Conservation (phyloP, 2,888 invertebrate genomes). For the Conomelus anceps region DNA sequence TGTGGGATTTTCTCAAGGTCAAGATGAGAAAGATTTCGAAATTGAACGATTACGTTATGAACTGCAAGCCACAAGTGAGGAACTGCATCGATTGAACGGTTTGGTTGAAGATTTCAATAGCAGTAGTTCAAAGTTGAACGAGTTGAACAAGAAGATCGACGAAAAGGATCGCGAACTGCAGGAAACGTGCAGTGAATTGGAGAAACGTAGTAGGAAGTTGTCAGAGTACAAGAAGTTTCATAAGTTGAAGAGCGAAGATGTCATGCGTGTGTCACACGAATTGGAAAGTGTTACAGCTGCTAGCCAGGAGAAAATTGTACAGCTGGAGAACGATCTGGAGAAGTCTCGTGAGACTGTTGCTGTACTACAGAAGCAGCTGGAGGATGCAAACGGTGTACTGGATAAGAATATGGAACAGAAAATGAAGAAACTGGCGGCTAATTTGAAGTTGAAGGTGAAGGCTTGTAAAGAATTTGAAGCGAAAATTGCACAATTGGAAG, state of each 20-base stretch:
- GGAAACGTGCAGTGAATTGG: constrained; percentile 6
- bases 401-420: constrained; percentile 4
- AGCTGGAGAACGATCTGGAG: constrained; percentile 10
- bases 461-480: constrained; percentile 58
- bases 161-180: constrained; percentile 63
- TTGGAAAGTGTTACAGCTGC: constrained; percentile 16
- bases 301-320: constrained; percentile 10
- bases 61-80: constrained; percentile 15
- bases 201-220: constrained; percentile 16
- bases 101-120: constrained; percentile 18
- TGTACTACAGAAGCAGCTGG: constrained; percentile 4
- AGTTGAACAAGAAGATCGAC: constrained; percentile 54
- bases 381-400: background rate
- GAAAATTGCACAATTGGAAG: constrained; percentile 24
- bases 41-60: constrained; percentile 8
- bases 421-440: constrained; percentile 64
- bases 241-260: constrained; percentile 25
- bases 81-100: constrained; percentile 14
- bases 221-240: constrained; percentile 25
- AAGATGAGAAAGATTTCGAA: constrained; percentile 6
- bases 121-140: constrained; percentile 50
- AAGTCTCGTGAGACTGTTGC: constrained; percentile 4
- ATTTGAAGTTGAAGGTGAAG: constrained; percentile 63
- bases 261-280: constrained; percentile 22
- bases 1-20: background rate